A percentile compares a stretch with the other conserved stretches of the same genome.
These are phyloP conservation scores for Camponotus floridanus DNA, from an alignment of 1,140 invertebrate genomes.

Conservation along the genomic window DNA sequence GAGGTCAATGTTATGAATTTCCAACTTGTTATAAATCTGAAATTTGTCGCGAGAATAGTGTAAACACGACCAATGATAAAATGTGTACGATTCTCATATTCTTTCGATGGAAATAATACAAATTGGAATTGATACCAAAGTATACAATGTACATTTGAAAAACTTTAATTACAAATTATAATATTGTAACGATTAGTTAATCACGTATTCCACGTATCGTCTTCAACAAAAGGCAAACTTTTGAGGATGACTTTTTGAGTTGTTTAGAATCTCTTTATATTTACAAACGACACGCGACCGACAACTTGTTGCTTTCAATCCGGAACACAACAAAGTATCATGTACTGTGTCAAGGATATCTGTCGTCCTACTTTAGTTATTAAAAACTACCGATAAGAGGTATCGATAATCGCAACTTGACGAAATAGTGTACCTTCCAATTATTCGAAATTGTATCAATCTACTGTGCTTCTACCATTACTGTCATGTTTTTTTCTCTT, in stretches of 20 bases:
- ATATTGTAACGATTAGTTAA: neutral
- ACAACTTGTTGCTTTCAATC: slow-evolving; percentile 24
- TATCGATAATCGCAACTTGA: neutral
- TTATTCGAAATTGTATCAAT: neutral
- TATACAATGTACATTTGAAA: neutral
- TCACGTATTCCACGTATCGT: neutral
- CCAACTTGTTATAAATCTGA: too few relatives aligned
- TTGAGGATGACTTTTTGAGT: neutral
- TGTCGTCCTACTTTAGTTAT: slow-evolving; percentile 6
- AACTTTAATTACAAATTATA: neutral
- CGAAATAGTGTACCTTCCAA: neutral
- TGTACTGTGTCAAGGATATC: neutral
- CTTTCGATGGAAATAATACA: neutral
- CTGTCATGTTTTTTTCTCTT: neutral
- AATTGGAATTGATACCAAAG: neutral
- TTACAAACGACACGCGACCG: neutral
- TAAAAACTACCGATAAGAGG: too few relatives aligned
- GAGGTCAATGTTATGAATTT: too few relatives aligned
- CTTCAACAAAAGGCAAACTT: neutral
- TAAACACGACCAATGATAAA: neutral
- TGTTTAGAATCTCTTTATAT: slow-evolving; percentile 4
- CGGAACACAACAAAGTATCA: neutral
- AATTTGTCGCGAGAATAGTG: neutral
- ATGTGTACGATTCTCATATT: neutral
- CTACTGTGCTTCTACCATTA: neutral